Base-by-base conservation (phyloP, 2,888 invertebrate species). In the Ophion ellenae region DNA sequence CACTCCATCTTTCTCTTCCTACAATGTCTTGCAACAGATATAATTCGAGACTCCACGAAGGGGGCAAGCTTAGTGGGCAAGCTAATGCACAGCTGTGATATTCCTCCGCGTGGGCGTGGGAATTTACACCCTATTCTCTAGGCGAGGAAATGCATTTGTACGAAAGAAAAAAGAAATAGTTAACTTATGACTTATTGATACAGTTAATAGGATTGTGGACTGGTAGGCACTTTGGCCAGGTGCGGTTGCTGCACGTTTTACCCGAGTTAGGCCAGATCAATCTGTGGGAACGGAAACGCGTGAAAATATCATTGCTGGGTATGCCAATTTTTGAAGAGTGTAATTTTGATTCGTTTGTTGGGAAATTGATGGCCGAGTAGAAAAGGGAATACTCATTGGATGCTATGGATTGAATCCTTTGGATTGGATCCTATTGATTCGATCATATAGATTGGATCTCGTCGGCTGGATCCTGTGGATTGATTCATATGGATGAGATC, bases 41-140 rank as follows among this genome's bases (percentile, higher is more conserved):
- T 77, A 67, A 57, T 77, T 57, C 57, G 40, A 77, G 67, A 24
- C 24, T 67, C 36, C 67, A 57, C 57, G 57, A 3, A 20, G 40
- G 57, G 71, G 64, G 24, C 1, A 6, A 20, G 57, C 28, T 47
- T 2, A 36, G 53, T 36, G 70, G 53, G n/a, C 14, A 61, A 76
- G 47, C 70, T 64, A 82, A 82, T 71, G 82, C 77, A 69, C 81
- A 63, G 66, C 36, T 69, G 76, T 81, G 61, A 67, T 45, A 40
- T 70, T 70, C 24, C 20, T 70, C 3, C 53, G 32, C 57, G 83
- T 69, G 69, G 85, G 83, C 82, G 83, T 82, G 84, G 85, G 83
- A 82, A 82, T 85, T 17, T 14, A 67, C 77, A 53, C 47, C 53
- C 24, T n/a, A 69, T 61, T 69, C 69, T 67, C 32, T 36, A 59